Base-by-base conservation (phyloP, 2,797 vertebrate genomes). In the Pristis pectinata region DNA sequence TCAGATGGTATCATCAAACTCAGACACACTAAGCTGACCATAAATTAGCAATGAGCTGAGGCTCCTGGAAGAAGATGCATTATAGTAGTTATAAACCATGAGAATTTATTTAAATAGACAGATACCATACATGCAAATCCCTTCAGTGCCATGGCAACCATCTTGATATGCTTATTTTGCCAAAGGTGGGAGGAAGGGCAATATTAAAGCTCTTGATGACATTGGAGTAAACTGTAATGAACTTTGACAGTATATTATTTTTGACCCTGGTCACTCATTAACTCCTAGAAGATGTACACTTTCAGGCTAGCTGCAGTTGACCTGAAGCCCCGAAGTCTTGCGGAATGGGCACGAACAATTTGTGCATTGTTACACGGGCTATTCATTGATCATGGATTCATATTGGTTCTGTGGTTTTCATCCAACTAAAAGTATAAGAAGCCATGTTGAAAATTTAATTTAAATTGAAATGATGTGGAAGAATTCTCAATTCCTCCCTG, bases 31-130 rank as follows among this genome's bases (percentile, higher is more conserved):
- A 97, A 97, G 97, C 97, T 97, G 97, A 97, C 97, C 98, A 98
- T 98, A 98, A 99, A 98, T 98, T 98, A 99, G 98, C 98, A 97
- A 97, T 97, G 98, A 98, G 96, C 97, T 97, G 97, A 97, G 96
- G 97, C 97, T 98, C 92, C 92, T 94, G 92, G 97, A 98, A 96
- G 96, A 97, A 97, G 98, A 97, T 97, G 97, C 98, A 98, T 98
- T 98, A 97, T 97, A 97, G 97, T 96, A 97, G 97, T 98, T 98
- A 98, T 98, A 98, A 98, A 97, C 98, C 97, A 97, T 97, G 98
- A 97, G 97, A 98, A 99, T 98, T 98, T 98, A 98, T 98, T 99
- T 98, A 98, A 98, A 98, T 97, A 98, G 98, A 97, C 96, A 97
- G 97, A 99, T 98, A 98, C 98, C 97, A 98, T 97, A 97, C 97